Conservation (phyloP, 2,797 vertebrate genomes). For the Tamandua tetradactyla region DNA sequence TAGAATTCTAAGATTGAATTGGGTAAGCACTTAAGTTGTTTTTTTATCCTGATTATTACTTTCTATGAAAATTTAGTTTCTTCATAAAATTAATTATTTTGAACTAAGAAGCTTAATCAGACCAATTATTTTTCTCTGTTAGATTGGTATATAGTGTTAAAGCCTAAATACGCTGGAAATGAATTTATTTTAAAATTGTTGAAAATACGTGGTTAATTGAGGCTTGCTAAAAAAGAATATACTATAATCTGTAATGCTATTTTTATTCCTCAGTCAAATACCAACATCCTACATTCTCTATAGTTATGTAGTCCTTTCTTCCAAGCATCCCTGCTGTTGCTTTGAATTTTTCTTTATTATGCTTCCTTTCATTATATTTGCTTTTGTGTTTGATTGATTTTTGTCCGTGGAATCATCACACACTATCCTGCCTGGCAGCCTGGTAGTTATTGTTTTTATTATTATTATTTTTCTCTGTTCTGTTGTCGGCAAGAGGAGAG, state of each 20-base stretch:
- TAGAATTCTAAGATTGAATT: background rate
- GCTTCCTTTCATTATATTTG: slow-evolving; percentile 26
- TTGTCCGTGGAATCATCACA: background rate
- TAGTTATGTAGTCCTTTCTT: background rate
- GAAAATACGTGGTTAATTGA: background rate
- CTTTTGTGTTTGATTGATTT: slow-evolving; percentile 52
- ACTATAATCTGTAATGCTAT: background rate
- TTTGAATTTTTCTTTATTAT: background rate
- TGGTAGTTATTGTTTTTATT: background rate
- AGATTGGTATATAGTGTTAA: background rate
- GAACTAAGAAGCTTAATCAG: background rate
- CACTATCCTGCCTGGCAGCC: background rate
- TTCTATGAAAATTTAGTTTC: slow-evolving; percentile 32
- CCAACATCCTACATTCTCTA: background rate
- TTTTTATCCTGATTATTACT: background rate
- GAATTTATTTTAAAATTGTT: slow-evolving; percentile 40
- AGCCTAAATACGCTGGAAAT: background rate
- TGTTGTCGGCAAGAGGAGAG: background rate
- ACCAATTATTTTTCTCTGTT: slow-evolving; percentile 9
- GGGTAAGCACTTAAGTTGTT: background rate
- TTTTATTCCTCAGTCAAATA: slow-evolving; percentile 18
- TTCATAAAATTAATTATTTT: slow-evolving; percentile 53
- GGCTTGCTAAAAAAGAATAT: background rate
- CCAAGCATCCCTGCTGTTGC: background rate
- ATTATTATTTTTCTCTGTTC: background rate